Percentiles rank a stretch among this genome's conserved stretches.
These are phyloP conservation scores for Zygaena filipendulae DNA, from an alignment of 2,888 invertebrate genomes.

Conservation along the genomic window DNA sequence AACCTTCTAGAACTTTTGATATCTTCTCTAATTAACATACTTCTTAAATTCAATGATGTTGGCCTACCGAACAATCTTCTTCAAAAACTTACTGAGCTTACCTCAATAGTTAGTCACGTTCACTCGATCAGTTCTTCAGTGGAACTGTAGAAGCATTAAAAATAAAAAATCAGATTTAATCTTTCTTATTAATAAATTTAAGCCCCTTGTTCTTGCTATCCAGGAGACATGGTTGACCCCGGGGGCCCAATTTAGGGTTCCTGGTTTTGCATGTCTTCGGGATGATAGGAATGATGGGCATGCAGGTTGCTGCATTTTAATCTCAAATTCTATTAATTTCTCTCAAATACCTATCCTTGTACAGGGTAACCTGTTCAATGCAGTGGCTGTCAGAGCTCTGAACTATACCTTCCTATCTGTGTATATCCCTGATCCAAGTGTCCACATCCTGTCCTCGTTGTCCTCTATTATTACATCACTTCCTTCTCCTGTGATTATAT, in stretches of 20 bases:
- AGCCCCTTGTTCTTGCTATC: conserved; percentile 8
- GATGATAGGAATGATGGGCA: conserved; percentile 11
- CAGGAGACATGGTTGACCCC: conserved; percentile 5
- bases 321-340: conserved; percentile 3
- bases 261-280: conserved; percentile 8
- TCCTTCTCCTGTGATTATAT: conserved; percentile 6
- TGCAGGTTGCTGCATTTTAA: conserved; percentile 9
- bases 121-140: too few species aligned
- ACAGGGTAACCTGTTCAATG: conserved; percentile 4
- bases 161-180: conserved; percentile 2
- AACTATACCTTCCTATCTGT: conserved; percentile 7
- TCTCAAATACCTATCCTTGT: conserved; percentile 7
- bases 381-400: conserved; percentile 6
- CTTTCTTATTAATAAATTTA: conserved; percentile 3
- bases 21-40: too few species aligned
- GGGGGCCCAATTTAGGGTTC: conserved; percentile 2
- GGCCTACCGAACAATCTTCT: too few species aligned
- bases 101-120: too few species aligned
- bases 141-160: too few species aligned
- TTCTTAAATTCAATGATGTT: too few species aligned
- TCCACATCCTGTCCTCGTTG: not conserved
- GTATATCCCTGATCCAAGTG: conserved; percentile 8
- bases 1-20: too few species aligned
- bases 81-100: too few species aligned
- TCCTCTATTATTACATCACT: conserved; percentile 1